Evolutionary conservation across 2,888 invertebrate species (phyloP), one percentile per base, ranked within the genome.

Genomic region (Pasiphila rectangulata): DNA sequence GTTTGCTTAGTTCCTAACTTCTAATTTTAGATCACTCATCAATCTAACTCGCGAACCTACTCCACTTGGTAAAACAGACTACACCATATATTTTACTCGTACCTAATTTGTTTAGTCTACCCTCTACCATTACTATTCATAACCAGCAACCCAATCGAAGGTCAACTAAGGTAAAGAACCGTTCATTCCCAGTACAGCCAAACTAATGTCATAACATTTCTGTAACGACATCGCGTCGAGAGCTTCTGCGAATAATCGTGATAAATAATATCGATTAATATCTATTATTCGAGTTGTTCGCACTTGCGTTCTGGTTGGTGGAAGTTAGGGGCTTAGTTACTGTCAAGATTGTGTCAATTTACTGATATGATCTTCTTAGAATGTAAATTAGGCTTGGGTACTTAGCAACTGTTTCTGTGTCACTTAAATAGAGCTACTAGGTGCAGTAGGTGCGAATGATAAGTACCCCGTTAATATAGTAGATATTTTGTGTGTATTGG

Each of bases 241-340:
- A 49, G 56, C 52, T 58, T 57, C 61, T 51, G 51, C 44, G 57
- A 61, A 52, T 70, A 75, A 79, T 74, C 75, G 67, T 75, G 68
- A 76, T 72, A 67, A 72, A 79, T 77, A 58, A 52, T 60, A 66
- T 70, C 73, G 69, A 75, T 79, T 77, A 66, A 67, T 76, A 72
- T 69, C 65, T 66, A 64, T 73, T 74, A 70, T 60, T 61, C 47
- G 56, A 52, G 55, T 54, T 61, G 63, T 70, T 66, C 48, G 47
- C 56, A 60, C 56, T 57, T 45, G 24, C 29, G 27, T n/a, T 19
- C 19, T 19, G 38, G 4, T 29, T 29, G 34, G 34, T 63, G 67
- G 63, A 68, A 69, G 68, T 62, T 51, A 32, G 5, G 32, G 29
- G 40, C 27, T 29, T 29, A 9, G 17, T 10, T 6, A 30, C 17